Evolutionary conservation across 1,140 invertebrate genomes (phyloP).

Genomic region (Aphelenchoides fujianensis): DNA sequence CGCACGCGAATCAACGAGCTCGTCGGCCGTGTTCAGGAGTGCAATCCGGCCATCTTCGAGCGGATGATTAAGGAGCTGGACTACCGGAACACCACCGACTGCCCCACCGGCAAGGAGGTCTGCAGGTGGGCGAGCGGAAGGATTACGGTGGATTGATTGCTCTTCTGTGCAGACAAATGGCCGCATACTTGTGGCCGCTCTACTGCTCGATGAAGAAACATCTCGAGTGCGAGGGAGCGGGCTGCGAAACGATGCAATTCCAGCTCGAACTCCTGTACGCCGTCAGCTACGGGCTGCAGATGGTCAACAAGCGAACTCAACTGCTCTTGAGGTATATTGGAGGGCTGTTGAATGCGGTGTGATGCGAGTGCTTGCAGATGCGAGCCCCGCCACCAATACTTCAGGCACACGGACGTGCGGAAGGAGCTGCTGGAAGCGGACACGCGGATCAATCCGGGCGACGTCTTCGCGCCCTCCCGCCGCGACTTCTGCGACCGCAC

Average conservation of each 20-base stretch:
- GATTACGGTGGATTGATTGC: too few relatives aligned
- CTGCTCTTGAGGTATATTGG: too few relatives aligned
- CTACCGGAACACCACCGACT: not conserved
- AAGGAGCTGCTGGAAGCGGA: not conserved
- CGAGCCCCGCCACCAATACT: not conserved
- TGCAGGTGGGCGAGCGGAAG: not conserved
- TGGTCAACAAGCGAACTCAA: too few relatives aligned
- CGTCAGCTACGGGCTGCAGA: not conserved
- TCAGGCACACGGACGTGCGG: not conserved
- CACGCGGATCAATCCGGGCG: not conserved
- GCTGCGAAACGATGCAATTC: not conserved
- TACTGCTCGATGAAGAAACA: not conserved
- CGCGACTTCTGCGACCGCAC: not conserved
- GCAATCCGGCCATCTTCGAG: not conserved
- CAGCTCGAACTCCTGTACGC: not conserved
- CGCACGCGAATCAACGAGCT: not conserved
- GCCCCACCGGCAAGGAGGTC: not conserved
- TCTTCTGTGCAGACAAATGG: not conserved
- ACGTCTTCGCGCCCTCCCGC: not conserved
- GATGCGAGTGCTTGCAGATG: too few relatives aligned
- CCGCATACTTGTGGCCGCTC: not conserved
- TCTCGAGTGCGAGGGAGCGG: not conserved
- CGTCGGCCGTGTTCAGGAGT: not conserved
- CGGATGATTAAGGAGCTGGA: not conserved
- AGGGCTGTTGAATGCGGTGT: too few relatives aligned